These are phyloP conservation scores for Mayetiola destructor DNA, from an alignment of 2,888 invertebrate species.

Conservation along the genomic window DNA sequence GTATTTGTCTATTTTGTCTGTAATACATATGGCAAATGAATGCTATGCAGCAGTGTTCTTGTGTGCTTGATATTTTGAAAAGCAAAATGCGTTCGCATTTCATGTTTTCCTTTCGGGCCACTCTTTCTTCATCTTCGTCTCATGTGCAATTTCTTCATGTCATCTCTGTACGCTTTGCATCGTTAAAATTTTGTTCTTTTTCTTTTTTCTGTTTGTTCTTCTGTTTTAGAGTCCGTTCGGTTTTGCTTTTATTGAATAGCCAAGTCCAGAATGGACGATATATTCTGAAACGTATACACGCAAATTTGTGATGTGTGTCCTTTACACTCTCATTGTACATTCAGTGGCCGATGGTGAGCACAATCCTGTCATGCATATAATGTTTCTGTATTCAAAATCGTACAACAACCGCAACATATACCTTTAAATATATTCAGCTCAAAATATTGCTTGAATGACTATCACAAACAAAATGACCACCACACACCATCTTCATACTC, in stretches of 20 bases:
- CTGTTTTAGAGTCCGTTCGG: not conserved
- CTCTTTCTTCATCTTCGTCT: too few relatives aligned
- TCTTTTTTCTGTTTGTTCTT: not conserved
- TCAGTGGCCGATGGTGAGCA: too few relatives aligned
- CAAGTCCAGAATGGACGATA: not conserved
- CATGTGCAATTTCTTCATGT: not conserved
- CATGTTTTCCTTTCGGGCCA: too few relatives aligned
- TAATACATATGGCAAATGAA: too few relatives aligned
- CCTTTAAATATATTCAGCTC: not conserved
- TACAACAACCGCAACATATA: slow-evolving; percentile 10
- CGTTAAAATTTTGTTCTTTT: not conserved
- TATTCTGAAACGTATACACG: not conserved
- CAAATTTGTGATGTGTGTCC: slow-evolving; percentile 8
- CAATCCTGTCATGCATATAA: too few relatives aligned
- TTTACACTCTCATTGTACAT: too few relatives aligned
- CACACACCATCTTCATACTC: not conserved
- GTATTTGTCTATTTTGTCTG: not conserved
- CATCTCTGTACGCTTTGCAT: not conserved
- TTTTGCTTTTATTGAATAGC: not conserved
- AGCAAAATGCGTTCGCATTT: not conserved
- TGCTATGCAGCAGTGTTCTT: too few relatives aligned
- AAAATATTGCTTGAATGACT: not conserved
- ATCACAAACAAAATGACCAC: too few relatives aligned
- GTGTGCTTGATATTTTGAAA: not conserved
- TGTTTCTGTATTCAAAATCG: not conserved